A percentile compares a stretch with the other conserved stretches of the same genome.
These are phyloP conservation scores for Oscheius onirici DNA, from an alignment of 2,888 invertebrate species.

Conservation along the genomic window DNA sequence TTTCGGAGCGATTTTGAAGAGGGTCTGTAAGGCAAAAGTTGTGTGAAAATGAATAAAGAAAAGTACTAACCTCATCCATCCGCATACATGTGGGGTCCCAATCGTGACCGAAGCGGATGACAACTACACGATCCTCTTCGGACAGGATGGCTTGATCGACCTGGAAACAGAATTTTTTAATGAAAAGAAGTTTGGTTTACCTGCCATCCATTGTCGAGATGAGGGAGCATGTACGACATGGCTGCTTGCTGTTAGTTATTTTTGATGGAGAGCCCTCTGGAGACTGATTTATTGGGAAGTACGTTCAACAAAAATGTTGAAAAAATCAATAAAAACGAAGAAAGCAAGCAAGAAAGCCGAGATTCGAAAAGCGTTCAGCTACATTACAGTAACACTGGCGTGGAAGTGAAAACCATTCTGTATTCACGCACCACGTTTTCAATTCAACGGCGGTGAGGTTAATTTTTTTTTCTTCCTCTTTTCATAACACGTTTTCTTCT, in stretches of 20 bases:
- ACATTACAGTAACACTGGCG: too few relatives aligned
- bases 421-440: too few relatives aligned
- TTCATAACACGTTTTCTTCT: too few relatives aligned
- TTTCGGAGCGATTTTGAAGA: conserved; percentile 94
- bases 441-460: too few relatives aligned
- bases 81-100: conserved; percentile 99
- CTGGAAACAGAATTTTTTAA: conserved; percentile 28
- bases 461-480: too few relatives aligned
- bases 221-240: conserved; percentile 99
- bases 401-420: too few relatives aligned
- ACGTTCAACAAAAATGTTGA: too few relatives aligned
- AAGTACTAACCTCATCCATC: conserved; percentile 93
- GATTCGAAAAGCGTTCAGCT: too few relatives aligned
- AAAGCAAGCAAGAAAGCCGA: too few relatives aligned
- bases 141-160: conserved; percentile 98
- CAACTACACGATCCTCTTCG: conserved; percentile 96
- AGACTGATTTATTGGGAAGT: too few relatives aligned
- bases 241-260: neutral
- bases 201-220: conserved; percentile 99
- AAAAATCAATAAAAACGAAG: too few relatives aligned
- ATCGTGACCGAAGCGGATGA: conserved; percentile 97
- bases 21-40: conserved; percentile 62
- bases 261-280: neutral
- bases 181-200: conserved; percentile 32
- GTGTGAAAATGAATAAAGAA: neutral